Evolutionary conservation across 2,888 invertebrate species (phyloP).

Genomic region (Sarcophaga caerulescens): DNA sequence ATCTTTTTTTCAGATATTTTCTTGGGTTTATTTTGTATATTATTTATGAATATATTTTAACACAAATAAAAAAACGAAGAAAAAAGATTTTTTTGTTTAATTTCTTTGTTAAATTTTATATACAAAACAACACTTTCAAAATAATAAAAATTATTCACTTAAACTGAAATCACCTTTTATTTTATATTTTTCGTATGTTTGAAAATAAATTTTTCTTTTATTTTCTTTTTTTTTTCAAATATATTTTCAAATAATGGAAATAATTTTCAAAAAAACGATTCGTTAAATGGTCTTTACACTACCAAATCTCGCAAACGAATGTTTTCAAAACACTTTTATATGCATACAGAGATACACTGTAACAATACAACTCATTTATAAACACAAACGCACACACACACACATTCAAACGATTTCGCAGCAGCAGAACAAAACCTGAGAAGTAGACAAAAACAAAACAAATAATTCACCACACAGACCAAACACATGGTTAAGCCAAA

Average conservation of each 20-base stretch:
- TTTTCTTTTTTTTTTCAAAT: slow-evolving; percentile 32
- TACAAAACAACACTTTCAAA: neutral
- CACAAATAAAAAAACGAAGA: neutral
- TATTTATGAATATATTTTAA: neutral
- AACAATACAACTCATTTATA: neutral
- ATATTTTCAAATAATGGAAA: neutral
- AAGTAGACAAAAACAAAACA: slow-evolving; percentile 35
- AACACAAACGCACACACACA: neutral
- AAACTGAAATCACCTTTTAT: too few relatives aligned
- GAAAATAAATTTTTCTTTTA: slow-evolving; percentile 45
- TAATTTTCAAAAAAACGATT: slow-evolving; percentile 69
- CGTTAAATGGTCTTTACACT: slow-evolving; percentile 73
- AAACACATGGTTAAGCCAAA: neutral
- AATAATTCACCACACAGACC: slow-evolving; percentile 34
- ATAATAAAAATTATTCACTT: neutral
- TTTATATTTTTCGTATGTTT: slow-evolving; percentile 43
- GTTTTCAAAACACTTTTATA: slow-evolving; percentile 44
- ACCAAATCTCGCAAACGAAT: slow-evolving; percentile 77
- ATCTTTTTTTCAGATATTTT: slow-evolving; percentile 41
- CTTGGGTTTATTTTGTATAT: slow-evolving; percentile 40
- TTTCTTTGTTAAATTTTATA: neutral
- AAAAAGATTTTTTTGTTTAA: neutral
- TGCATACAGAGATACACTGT: neutral
- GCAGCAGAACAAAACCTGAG: neutral
- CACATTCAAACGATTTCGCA: neutral